Base-by-base conservation (phyloP, 2,888 invertebrate genomes). In the Plebejus anna region DNA sequence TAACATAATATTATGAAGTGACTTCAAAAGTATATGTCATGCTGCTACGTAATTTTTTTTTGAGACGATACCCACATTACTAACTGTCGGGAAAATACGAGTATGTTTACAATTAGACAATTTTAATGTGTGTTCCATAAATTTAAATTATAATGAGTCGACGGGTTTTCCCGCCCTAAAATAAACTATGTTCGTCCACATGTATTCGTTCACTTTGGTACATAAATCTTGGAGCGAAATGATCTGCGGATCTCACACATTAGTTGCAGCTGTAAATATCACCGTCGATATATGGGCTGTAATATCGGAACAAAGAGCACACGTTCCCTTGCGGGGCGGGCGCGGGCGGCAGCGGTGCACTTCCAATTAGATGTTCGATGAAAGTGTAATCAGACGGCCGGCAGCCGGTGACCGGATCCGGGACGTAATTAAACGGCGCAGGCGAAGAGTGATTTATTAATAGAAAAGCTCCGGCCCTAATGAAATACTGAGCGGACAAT, bases 381-480 rank as follows among this genome's bases (percentile, higher is more conserved):
- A 93, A 92, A 93, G 89, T 92, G 94, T 94, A 92, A 94, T 94
- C 93, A 92, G 91, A 91, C 91, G 90, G 88, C 87, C 89, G 90
- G 91, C 91, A 90, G 88, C 87, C 89, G 90, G 91, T 91, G 90
- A 88, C 87, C 89, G 90, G 91, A 92, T 91, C 91, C 89, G 87
- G 91, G 89, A 88, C 90, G 94, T 93, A 94, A 94, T 94, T 94
- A 94, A 94, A 93, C 89, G 91, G 89, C 87, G 88, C 89, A 87
- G 88, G 92, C 93, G 92, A 94, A 92, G 91, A 93, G 92, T 94
- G 94, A 94, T 94, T 94, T 94, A 94, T 94, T 94, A 94, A 93
- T 94, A 94, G 94, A 93, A 93, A 92, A 94, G 92, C 93, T 91
- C 87, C 88, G 89, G 90, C 91, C 87, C 90, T 93, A 93, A 94